Base-by-base conservation (phyloP, 1,140 invertebrate species). In the Bombus confusus region DNA sequence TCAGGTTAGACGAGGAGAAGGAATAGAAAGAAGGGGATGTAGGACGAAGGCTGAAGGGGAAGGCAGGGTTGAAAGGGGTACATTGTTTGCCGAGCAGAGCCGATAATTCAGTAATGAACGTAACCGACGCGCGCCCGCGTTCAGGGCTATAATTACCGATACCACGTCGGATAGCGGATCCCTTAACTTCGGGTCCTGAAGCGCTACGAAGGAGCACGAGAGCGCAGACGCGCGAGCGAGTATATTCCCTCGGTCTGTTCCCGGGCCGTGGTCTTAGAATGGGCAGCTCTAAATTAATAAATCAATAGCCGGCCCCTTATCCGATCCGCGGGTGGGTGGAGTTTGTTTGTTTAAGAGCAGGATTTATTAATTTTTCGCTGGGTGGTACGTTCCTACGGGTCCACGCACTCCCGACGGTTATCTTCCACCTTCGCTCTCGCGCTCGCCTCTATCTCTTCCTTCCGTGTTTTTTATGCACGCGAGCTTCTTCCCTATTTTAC, bases 251-350 rank as follows among this genome's bases (percentile, higher is more conserved):
- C 39, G 64, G 62, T 43, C 75, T 12, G 73, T 80, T 86, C 68
- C 72, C 22, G 85, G 62, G 62, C 71, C 88, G 72, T 41, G 47
- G 91, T 93, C 93, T 94, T 93, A 94, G 94, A 95, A 95, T 95
- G 94, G 94, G 93, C 94, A 95, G 94, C 94, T 95, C 93, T 94
- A 95, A 95, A 95, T 95, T 95, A 95, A 95, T 95, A 94, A 95
- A 95, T 95, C 94, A 95, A 95, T 94, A 92, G 92, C 90, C 89
- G 82, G 87, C 83, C 91, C 87, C 93, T 95, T 95, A 95, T 95
- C 94, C 94, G 94, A 95, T 95, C 92, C 91, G 91, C 92, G 91
- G 71, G 93, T 95, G 92, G 94, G 94, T 95, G 94, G 94, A 95
- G 94, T 94, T 94, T 94, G 94, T 95, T 94, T 95, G 94, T 94